Base-by-base conservation (phyloP, 2,113 vertebrate genomes). In the Myiozetetes cayanensis region DNA sequence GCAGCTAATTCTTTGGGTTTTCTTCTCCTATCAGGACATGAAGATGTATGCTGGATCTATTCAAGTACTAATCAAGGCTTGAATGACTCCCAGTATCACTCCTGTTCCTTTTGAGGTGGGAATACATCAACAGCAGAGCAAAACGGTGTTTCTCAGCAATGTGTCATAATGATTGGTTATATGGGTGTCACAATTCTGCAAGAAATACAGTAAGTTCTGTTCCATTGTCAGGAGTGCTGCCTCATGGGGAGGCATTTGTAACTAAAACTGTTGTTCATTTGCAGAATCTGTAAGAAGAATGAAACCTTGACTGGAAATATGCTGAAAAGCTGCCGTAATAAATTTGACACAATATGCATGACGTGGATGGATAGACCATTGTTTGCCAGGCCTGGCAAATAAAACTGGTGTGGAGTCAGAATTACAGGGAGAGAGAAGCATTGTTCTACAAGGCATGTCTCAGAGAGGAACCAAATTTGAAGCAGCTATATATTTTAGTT, bases 161-260 rank as follows among this genome's bases (percentile, higher is more conserved):
- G 55, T 95, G 93, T 95, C 97, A 94, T 53, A 43, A 82, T 97
- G 97, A 98, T 96, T 94, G 93, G 96, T 97, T 88, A 85, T 70
- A 90, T 9, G 9, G 43, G 67, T 92, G 96, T 95, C 58, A 92
- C 90, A 93, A 46, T 89, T 94, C 72, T 92, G 77, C 87, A 89
- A 96, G 95, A 98, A 97, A 94, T 88, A 96, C 91, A 94, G 53
- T 52, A 47, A 61, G 74, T 94, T 97, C 94, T 47, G 30, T 94
- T 82, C 94, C 91, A 2, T 90, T 95, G 90, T 93, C 90, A 87
- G 77, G 73, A 97, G 90, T 33, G 70, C 93, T 94, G 85, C 92
- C 91, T 97, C 97, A n/a, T 46, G 18, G 96, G 97, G 98, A 98
- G 94, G 94, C 97, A 98, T 98, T 98, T 97, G 92, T 97, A 97